A percentile compares a stretch with the other conserved stretches of the same genome.
Conservation (phyloP, 2,888 invertebrate genomes). For the Microctonus aethiopoides region DNA sequence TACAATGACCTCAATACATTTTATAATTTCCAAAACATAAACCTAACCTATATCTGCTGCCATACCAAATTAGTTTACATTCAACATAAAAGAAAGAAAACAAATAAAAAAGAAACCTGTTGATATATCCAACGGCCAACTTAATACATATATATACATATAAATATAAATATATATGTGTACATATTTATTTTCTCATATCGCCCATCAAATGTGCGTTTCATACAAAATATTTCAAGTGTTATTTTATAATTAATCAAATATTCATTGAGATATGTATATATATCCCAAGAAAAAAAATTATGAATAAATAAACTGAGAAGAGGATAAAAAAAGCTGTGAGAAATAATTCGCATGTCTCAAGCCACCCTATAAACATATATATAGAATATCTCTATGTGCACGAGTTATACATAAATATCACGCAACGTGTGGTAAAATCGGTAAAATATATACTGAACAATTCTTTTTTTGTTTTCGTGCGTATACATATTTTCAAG, state of each 20-base stretch:
- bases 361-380: background rate
- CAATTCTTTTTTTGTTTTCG: background rate
- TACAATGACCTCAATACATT: constrained; percentile 10
- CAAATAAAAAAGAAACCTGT: background rate
- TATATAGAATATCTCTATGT: background rate
- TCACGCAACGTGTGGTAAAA: constrained; percentile 14
- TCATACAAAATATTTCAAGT: background rate
- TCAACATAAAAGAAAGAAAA: background rate
- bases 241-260: background rate
- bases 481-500: too few relatives aligned
- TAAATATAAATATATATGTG: background rate
- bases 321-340: background rate
- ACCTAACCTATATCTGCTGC: background rate
- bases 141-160: too few relatives aligned
- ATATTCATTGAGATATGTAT: background rate
- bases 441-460: background rate
- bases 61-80: background rate
- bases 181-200: background rate
- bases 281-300: background rate
- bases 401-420: background rate
- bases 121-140: background rate
- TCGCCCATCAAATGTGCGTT: background rate
- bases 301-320: background rate
- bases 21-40: background rate
- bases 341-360: constrained; percentile 15